phyloP scores from a whole-genome alignment of 2,797 vertebrate genomes.

The Xenops minutus region DNA sequence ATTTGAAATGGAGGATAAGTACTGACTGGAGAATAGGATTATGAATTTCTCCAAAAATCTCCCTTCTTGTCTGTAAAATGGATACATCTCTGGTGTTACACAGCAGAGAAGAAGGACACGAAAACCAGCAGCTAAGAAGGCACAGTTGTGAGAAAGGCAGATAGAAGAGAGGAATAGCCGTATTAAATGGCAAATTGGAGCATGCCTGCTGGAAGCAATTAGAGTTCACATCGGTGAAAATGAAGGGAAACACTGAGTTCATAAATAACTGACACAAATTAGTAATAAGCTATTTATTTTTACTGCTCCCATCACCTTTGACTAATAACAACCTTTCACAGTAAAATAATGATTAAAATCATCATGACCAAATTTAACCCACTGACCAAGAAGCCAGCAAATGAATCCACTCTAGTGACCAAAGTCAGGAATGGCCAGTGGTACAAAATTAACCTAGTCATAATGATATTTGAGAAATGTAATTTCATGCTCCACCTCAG shows the following conservation, averaged over 20 bases:
- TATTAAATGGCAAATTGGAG: background rate
- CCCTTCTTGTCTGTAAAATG: background rate
- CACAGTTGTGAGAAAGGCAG: background rate
- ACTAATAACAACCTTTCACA: conserved; percentile 31
- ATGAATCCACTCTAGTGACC: conserved; percentile 5
- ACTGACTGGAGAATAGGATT: background rate
- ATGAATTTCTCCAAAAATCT: background rate
- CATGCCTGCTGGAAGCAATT: conserved; percentile 19
- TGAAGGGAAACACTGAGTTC: background rate
- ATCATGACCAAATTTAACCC: conserved; percentile 10
- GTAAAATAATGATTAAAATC: conserved; percentile 18
- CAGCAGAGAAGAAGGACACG: background rate
- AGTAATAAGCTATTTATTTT: conserved; percentile 50
- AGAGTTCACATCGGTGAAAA: conserved; percentile 1
- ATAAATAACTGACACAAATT: conserved; percentile 36
- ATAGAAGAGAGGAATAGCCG: background rate
- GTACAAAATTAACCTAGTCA: conserved; percentile 32
- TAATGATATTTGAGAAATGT: conserved; percentile 34
- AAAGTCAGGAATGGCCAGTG: conserved; percentile 24
- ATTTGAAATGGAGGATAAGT: background rate
- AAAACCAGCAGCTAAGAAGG: background rate
- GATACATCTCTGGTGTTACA: background rate
- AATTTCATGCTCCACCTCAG: conserved; percentile 57
- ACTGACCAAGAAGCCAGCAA: background rate
- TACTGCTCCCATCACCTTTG: conserved; percentile 7